Evolutionary conservation across 2,797 vertebrate species (phyloP).

Genomic region (Pseudochirops cupreus): DNA sequence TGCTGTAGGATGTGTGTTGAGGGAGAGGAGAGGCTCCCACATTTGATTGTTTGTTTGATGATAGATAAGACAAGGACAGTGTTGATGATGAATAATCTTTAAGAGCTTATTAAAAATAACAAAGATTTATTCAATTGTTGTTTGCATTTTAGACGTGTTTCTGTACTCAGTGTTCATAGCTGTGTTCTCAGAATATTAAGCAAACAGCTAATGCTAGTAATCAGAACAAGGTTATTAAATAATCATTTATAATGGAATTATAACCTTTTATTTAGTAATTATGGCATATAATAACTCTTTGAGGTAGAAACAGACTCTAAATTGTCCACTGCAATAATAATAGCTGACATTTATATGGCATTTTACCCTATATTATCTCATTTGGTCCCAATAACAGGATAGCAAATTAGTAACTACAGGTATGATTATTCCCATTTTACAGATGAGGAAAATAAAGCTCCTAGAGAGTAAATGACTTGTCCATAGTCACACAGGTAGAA

Average conservation of each 20-base stretch:
- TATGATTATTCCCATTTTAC: background rate
- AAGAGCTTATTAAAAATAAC: slow-evolving; percentile 2
- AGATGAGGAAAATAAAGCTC: background rate
- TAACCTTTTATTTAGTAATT: slow-evolving; percentile 50
- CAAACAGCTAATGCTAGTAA: slow-evolving; percentile 48
- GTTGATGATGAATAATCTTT: background rate
- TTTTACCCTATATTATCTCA: background rate
- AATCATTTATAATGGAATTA: slow-evolving; percentile 43
- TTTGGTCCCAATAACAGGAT: background rate
- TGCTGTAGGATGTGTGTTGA: background rate
- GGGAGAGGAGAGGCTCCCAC: background rate
- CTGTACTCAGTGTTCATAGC: background rate
- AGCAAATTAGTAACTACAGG: background rate
- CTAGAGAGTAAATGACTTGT: background rate
- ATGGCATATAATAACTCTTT: slow-evolving; percentile 12
- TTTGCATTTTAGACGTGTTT: slow-evolving; percentile 31
- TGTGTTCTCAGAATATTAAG: slow-evolving; percentile 39
- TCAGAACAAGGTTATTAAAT: slow-evolving; percentile 47
- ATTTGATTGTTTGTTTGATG: background rate
- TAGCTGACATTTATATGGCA: background rate
- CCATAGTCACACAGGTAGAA: background rate
- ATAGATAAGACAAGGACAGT: background rate
- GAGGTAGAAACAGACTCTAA: slow-evolving; percentile 15
- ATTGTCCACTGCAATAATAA: background rate
- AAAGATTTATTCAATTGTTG: slow-evolving; percentile 35